phyloP scores from a whole-genome alignment of 2,797 vertebrate species.

The Gorsachius magnificus region DNA sequence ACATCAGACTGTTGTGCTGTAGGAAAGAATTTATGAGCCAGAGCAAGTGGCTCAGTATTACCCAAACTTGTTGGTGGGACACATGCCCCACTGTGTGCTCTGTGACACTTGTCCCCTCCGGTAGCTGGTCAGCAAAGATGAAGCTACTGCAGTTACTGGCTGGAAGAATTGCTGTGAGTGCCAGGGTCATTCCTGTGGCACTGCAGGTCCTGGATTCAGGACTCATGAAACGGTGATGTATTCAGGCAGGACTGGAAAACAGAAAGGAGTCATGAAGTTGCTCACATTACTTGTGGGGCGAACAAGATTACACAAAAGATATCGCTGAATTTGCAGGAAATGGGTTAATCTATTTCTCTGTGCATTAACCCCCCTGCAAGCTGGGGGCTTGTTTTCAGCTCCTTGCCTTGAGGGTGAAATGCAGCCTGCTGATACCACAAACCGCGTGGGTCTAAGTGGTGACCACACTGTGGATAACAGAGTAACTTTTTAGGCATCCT shows the following conservation, averaged over 20 bases:
- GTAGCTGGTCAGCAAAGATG: not conserved
- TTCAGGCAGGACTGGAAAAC: not conserved
- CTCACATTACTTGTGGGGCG: not conserved
- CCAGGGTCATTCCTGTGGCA: not conserved
- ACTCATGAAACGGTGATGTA: not conserved
- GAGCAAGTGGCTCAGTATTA: conserved; percentile 6
- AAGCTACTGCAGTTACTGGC: not conserved
- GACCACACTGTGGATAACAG: not conserved
- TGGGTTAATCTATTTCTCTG: not conserved
- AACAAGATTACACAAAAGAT: not conserved
- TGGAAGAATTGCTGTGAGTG: not conserved
- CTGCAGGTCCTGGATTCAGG: not conserved
- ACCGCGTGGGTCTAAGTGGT: not conserved
- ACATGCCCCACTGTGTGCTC: not conserved
- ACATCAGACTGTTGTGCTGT: conserved; percentile 14
- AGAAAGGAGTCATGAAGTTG: not conserved
- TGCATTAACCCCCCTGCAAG: not conserved
- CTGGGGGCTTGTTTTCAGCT: not conserved
- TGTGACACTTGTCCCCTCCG: not conserved
- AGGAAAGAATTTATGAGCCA: conserved; percentile 6
- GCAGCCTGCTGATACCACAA: not conserved
- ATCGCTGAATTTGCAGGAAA: not conserved
- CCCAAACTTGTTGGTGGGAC: not conserved
- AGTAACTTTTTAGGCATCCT: not conserved
- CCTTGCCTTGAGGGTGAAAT: not conserved